A percentile compares a stretch with the other conserved stretches of the same genome.
These are phyloP conservation scores for Caenorhabditis sp. DNA, from an alignment of 2,888 invertebrate genomes.

Conservation along the genomic window DNA sequence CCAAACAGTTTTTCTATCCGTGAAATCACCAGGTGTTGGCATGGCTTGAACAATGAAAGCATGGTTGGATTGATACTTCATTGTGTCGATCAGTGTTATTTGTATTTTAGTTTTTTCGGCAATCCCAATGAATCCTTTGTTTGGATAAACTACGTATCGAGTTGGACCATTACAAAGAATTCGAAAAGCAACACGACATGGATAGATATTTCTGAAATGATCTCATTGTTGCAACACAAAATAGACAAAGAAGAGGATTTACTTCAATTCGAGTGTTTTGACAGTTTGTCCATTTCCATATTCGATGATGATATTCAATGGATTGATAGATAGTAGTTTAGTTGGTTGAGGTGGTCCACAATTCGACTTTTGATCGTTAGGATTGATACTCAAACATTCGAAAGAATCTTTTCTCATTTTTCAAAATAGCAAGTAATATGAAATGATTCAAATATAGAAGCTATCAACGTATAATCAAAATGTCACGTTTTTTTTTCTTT, in stretches of 20 bases:
- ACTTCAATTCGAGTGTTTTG: constrained; percentile 33
- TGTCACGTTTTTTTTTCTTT: too few relatives aligned
- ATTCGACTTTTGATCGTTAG: not conserved
- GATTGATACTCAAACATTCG: constrained; percentile 2
- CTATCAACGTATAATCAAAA: not conserved
- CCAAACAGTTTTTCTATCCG: constrained; percentile 33
- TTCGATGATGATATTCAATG: constrained; percentile 35
- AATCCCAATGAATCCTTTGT: constrained; percentile 29
- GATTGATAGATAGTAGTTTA: constrained; percentile 11
- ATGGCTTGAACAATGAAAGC: constrained; percentile 36
- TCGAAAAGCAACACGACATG: constrained; percentile 33
- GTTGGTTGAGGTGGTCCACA: not conserved
- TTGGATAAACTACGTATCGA: constrained; percentile 27
- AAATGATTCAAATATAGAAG: not conserved
- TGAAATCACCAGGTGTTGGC: constrained; percentile 32
- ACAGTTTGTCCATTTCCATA: constrained; percentile 7
- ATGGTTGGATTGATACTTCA: constrained; percentile 33
- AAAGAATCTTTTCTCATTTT: constrained; percentile 5
- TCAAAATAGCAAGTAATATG: not conserved
- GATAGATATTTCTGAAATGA: constrained; percentile 28
- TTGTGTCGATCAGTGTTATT: constrained; percentile 23
- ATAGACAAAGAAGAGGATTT: not conserved
- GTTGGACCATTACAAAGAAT: constrained; percentile 31
- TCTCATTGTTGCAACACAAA: too few relatives aligned
- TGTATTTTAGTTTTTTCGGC: constrained; percentile 20